Conservation (phyloP, 2,797 vertebrate genomes). For the Fundulus diaphanus region DNA sequence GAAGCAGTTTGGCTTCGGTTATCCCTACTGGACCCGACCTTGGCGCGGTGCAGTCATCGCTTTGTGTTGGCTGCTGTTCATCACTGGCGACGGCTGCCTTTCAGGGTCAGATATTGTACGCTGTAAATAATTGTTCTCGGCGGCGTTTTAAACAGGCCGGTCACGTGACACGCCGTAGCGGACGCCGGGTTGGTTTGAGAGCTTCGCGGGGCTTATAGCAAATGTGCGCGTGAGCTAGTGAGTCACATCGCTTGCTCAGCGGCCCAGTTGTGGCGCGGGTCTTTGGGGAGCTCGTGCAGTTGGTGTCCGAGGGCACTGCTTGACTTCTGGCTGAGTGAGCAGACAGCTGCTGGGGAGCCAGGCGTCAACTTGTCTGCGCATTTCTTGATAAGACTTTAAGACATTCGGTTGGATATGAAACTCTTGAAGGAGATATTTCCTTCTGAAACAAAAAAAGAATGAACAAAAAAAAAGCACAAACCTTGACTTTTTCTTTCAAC, state of each 20-base stretch:
- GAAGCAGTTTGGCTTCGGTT: constrained; percentile 51
- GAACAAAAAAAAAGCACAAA: background rate
- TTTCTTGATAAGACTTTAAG: constrained; percentile 58
- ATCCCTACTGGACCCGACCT: constrained; percentile 60
- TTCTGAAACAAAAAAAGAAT: background rate
- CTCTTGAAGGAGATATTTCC: constrained; percentile 1
- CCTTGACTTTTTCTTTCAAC: background rate
- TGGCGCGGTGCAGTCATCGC: constrained; percentile 62
- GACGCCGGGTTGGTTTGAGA: constrained; percentile 62
- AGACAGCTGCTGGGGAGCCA: constrained; percentile 74
- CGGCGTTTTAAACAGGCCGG: constrained; percentile 42
- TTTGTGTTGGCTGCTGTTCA: constrained; percentile 52
- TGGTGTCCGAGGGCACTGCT: constrained; percentile 73
- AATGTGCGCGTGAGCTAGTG: constrained; percentile 52
- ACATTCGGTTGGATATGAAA: constrained; percentile 30
- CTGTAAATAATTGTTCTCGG: constrained; percentile 59
- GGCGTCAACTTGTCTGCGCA: constrained; percentile 70
- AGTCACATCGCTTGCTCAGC: constrained; percentile 69
- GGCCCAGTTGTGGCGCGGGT: constrained; percentile 71
- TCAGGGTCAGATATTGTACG: constrained; percentile 58
- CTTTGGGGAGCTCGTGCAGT: constrained; percentile 75
- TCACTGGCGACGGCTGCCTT: constrained; percentile 43
- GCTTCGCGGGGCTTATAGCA: constrained; percentile 58
- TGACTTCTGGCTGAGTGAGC: constrained; percentile 75
- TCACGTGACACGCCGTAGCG: constrained; percentile 47